These are phyloP conservation scores for Ciconia boyciana DNA, from an alignment of 2,113 vertebrate genomes.

Conservation along the genomic window DNA sequence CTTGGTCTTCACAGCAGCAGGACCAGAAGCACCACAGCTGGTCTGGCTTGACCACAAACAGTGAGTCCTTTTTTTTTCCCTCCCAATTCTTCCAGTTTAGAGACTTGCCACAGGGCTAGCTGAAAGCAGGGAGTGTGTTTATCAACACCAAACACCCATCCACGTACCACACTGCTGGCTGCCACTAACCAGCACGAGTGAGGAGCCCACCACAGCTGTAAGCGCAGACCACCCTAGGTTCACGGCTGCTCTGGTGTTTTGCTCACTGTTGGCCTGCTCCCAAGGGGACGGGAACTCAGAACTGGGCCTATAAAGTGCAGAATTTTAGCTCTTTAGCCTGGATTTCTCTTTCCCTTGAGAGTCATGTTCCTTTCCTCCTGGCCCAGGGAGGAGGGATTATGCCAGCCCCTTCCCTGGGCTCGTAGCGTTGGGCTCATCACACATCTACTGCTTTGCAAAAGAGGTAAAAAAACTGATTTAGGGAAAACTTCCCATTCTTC, in stretches of 20 bases:
- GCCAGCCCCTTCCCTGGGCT: background rate
- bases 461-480: background rate
- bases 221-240: background rate
- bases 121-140: background rate
- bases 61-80: background rate
- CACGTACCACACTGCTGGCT: background rate
- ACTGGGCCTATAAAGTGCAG: background rate
- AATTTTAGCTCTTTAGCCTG: background rate
- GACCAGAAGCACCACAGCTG: background rate
- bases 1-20: background rate
- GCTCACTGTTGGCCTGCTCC: background rate
- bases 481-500: background rate
- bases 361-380: background rate
- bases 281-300: background rate
- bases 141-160: background rate
- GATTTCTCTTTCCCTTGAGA: background rate
- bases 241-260: background rate
- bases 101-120: background rate
- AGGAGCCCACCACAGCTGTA: background rate
- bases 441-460: background rate
- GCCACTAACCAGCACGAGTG: fast-evolving
- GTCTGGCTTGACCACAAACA: background rate
- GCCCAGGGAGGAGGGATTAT: background rate
- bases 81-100: background rate
- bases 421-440: fast-evolving